Base-by-base conservation (phyloP, 2,888 invertebrate species). In the Lacanobia oleracea region DNA sequence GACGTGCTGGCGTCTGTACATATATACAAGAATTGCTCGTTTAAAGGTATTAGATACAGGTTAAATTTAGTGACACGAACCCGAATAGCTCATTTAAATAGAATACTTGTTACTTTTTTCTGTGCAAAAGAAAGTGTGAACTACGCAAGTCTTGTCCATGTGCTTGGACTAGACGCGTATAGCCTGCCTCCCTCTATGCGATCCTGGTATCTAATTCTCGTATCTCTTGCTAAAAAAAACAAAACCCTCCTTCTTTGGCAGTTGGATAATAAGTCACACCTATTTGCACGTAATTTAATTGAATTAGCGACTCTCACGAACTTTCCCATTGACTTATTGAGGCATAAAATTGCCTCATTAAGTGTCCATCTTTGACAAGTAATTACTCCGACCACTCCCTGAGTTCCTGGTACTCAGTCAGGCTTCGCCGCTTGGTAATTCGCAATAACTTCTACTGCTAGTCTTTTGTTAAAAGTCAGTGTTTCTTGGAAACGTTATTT, bases 351-450 rank as follows among this genome's bases (percentile, higher is more conserved):
- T 51, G 16, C 43, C 16, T 67, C 27, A 45, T 45, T 16, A 33
- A 61, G 18, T 61, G 10, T n/a, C 10, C 18, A 62, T 43, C 21
- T 23, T 54, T 27, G 37, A 48, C 21, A 14, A 18, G 54, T 54
- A 72, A 75, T 72, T 48, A 75, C 48, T 45, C 2, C 14, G 6
- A 50, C 8, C 54, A n/a, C 7, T 48, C 21, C 33, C 12, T 40
- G 1, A 16, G 9, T 72, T 56, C 67, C 48, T 27, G 16, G 74
- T 73, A 18, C n/a, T 48, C 18, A 14, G 40, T 66, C 18, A 66
- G 18, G 76, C 76, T 66, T 48, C 67, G 40, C 40, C 12, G 45
- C 14, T 48, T 64, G 16, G 45, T 75, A 75, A 54, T 72, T 51
- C 27, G 27, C n/a, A 21, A 37, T 7, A 75, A 75, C 23, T 45